phyloP scores from a whole-genome alignment of 2,888 invertebrate genomes.

The Archips xylosteana region DNA sequence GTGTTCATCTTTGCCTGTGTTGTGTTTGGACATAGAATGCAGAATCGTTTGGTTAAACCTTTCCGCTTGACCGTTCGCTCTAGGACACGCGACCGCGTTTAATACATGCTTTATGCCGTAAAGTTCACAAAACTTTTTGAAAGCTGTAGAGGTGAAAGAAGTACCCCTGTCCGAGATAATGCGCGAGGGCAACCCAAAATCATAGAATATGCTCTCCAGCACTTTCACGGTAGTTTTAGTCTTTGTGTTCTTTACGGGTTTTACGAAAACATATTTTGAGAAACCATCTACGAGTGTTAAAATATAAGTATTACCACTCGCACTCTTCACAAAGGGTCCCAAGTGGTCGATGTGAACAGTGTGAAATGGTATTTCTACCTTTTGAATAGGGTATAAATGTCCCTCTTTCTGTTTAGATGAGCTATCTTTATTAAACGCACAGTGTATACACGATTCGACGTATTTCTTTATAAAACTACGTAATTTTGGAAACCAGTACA shows the following conservation, averaged over 20 bases:
- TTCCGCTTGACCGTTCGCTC: background rate
- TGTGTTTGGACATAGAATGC: constrained; percentile 40
- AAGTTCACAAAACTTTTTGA: constrained; percentile 12
- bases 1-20: constrained; percentile 29
- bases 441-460: constrained; percentile 23
- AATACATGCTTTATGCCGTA: background rate
- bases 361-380: constrained; percentile 18
- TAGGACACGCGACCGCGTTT: background rate
- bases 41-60: constrained; percentile 27
- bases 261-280: constrained; percentile 34
- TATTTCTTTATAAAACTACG: constrained; percentile 33
- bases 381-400: constrained; percentile 21
- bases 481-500: constrained; percentile 27
- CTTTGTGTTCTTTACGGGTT: constrained; percentile 28
- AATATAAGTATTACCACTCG: constrained; percentile 33
- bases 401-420: constrained; percentile 9
- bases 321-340: constrained; percentile 40
- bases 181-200: constrained; percentile 38
- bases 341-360: constrained; percentile 33
- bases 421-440: constrained; percentile 38
- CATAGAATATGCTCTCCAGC: constrained; percentile 33
- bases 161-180: constrained; percentile 4
- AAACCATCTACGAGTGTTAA: constrained; percentile 35
- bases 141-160: background rate
- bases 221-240: constrained; percentile 20